A percentile compares a stretch with the other conserved stretches of the same genome.
phyloP scores from a whole-genome alignment of 1,140 invertebrate species.

The Achroia grisella region DNA sequence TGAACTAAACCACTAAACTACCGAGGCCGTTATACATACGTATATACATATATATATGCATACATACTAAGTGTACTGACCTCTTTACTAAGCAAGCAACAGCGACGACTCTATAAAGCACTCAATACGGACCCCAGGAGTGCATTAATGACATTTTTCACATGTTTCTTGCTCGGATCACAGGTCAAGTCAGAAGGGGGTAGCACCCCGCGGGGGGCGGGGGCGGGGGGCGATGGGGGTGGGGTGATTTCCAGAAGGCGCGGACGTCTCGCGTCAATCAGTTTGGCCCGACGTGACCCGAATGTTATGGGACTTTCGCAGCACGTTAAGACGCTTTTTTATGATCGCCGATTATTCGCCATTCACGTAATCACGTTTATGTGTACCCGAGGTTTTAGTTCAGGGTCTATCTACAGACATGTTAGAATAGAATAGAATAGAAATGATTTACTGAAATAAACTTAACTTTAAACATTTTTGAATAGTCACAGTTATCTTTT shows the following conservation, averaged over 20 bases:
- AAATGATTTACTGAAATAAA: too few relatives aligned
- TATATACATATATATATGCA: too few relatives aligned
- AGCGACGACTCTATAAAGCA: constrained; percentile 13
- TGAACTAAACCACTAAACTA: too few relatives aligned
- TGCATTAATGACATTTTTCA: constrained; percentile 70
- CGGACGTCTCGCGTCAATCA: constrained; percentile 69
- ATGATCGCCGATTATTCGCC: constrained; percentile 50
- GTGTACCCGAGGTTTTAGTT: constrained; percentile 5
- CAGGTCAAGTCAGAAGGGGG: constrained; percentile 42
- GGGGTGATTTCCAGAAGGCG: constrained; percentile 26
- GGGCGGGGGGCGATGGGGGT: background rate
- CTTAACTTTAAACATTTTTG: too few relatives aligned
- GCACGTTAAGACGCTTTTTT: constrained; percentile 46
- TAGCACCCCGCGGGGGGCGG: constrained; percentile 4
- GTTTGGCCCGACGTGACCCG: constrained; percentile 58
- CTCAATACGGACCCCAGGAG: constrained; percentile 24
- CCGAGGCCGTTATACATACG: too few relatives aligned
- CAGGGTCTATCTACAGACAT: too few relatives aligned
- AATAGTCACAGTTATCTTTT: too few relatives aligned
- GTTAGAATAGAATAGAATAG: too few relatives aligned
- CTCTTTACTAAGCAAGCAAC: background rate
- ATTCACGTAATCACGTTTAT: constrained; percentile 26
- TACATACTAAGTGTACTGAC: background rate
- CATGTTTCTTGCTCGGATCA: constrained; percentile 41
- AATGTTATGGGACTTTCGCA: constrained; percentile 32